Evolutionary conservation across 2,888 invertebrate species (phyloP).

Genomic region (Leuctra nigra): DNA sequence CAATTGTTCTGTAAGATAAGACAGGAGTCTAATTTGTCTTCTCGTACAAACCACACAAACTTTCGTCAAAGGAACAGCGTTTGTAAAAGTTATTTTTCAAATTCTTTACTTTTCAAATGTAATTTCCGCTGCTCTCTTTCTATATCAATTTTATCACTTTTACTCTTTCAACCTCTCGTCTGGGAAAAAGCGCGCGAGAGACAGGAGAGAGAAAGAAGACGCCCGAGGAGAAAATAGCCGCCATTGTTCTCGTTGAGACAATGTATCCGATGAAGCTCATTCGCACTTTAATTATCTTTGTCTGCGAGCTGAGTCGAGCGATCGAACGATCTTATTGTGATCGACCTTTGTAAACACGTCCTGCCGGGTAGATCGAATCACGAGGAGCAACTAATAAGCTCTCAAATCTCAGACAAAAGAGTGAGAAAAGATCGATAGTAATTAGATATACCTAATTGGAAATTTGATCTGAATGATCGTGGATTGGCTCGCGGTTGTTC

Average conservation of each 20-base stretch:
- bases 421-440: too few relatives aligned
- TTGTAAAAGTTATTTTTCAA: constrained; percentile 3
- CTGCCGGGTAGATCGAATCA: constrained; percentile 3
- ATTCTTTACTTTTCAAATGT: constrained; percentile 1
- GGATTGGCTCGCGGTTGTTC: too few relatives aligned
- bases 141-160: background rate
- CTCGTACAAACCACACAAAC: too few relatives aligned
- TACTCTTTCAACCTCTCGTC: constrained; percentile 1
- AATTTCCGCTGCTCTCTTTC: constrained; percentile 5
- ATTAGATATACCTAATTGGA: too few relatives aligned
- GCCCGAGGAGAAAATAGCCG: too few relatives aligned
- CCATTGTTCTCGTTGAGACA: constrained; percentile 9
- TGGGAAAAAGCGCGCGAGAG: background rate
- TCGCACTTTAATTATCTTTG: constrained; percentile 24
- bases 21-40: too few relatives aligned
- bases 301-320: background rate
- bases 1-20: too few relatives aligned
- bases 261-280: background rate
- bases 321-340: background rate
- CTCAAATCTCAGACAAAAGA: too few relatives aligned
- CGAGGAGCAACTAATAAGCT: background rate
- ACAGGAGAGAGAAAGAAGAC: background rate
- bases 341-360: constrained; percentile 1
- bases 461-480: too few relatives aligned
- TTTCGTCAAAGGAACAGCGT: background rate